Evolutionary conservation across 2,113 vertebrate genomes (phyloP), one percentile per base, ranked within the genome.

Genomic region (Brachyhypopomus gauderio): DNA sequence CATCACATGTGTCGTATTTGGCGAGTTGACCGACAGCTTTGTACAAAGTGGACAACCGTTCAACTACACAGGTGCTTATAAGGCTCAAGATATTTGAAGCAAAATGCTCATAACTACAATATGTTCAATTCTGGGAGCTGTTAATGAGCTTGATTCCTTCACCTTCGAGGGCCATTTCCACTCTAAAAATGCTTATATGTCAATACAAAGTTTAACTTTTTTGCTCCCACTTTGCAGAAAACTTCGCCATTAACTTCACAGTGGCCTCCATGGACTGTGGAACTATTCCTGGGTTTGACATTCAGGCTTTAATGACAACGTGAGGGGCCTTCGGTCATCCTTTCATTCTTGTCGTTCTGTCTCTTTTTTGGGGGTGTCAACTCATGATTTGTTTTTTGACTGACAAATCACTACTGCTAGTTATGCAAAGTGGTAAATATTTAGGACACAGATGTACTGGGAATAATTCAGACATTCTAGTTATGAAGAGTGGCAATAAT

Each of bases 271-370:
- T 88, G 55, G 74, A 8, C 20, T 93, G 89, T 78, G n/a, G 72
- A 16, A 3, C 81, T 72, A 0, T 73, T 72, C 84, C 88, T 83
- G 34, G 64, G 48, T 3, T 91, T 73, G 91, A 92, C 85, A 91
- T 92, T 82, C 91, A 94, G 89, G 78, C 60, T 67, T 67, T 88
- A 72, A 93, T 94, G 91, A 86, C 91, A 38, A 81, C 9, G 93
- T 93, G 87, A 90, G 88, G 2, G 45, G 12, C 45, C 12, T 8
- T 52, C 45, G 9, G 45, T 52, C 12, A 14, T 52, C 45, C 12
- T n/a, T 5, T 23, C 41, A 48, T 83, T 79, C 0, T 30, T 30
- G 30, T 30, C 30, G 3, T 30, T 30, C 30, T 30, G 30, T 30
- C 30, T 30, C 3, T 30, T 30, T 30, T 30, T n/a, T n/a, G n/a